Evolutionary conservation across 2,113 vertebrate genomes (phyloP), one percentile per base, ranked within the genome.

Genomic region (Callionymus lyra): DNA sequence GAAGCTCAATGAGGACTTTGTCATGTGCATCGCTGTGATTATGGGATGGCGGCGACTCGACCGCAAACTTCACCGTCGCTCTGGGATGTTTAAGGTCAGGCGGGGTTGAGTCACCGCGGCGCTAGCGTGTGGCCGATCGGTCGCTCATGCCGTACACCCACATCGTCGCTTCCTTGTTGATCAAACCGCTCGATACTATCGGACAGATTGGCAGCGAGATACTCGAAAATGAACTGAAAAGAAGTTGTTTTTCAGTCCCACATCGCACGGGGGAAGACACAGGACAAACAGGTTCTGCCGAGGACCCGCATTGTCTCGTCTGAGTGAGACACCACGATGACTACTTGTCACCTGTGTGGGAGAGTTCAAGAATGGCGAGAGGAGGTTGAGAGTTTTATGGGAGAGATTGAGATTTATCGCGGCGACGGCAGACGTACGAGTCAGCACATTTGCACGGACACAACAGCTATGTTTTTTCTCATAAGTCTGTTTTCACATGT

Each of bases 1-100:
- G 38, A 41, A 13, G 6, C 41, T 77, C 69, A 80, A 78, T 76
- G 76, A 74, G 35, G 58, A 81, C 73, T 68, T 82, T 81, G 70
- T 82, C 59, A 59, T 62, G 63, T 47, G 65, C 52, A 68, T 71
- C 53, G 21, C 50, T 36, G 46, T 35, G 18, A 67, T 72, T 67
- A 66, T 47, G 55, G 17, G 59, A 69, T 63, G 47, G n/a, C 58
- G 40, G 63, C 16, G 13, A 58, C 50, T 68, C 50, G 51, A 70
- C 68, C 68, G 34, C 75, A 68, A 64, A 63, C 63, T 56, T 46
- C 45, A 40, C 40, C n/a, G 44, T 72, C 67, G 42, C 45, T 56
- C 46, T 58, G 49, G 65, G 53, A 58, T 58, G 47, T 44, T 47
- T 50, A 11, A 67, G 76, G 76, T 74, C 68, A 72, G 50, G 41